Conservation (phyloP, 2,888 invertebrate genomes). For the Stratiomys singularior region DNA sequence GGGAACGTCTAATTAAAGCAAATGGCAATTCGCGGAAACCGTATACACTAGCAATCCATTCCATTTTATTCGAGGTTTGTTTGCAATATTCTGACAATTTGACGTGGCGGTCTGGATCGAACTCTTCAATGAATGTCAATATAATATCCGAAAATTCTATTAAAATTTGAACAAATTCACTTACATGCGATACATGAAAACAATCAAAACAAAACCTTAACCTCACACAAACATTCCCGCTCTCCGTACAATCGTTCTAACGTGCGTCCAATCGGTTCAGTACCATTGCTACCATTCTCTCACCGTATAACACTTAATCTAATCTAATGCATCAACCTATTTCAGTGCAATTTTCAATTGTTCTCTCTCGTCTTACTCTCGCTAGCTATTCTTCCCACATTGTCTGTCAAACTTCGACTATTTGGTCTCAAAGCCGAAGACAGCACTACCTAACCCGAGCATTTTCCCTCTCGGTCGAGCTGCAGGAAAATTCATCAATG, state of each 20-base stretch:
- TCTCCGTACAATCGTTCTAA: not conserved
- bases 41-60: no score
- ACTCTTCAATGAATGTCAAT: no score
- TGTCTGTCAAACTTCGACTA: conserved; percentile 37
- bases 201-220: no score
- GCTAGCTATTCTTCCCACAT: not conserved
- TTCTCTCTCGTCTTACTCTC: not conserved
- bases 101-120: no score
- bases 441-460: conserved; percentile 16
- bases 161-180: no score
- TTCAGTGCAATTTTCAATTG: conserved; percentile 1
- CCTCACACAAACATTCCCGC: no score
- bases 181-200: no score
- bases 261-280: conserved; percentile 35
- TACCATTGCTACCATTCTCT: conserved; percentile 11
- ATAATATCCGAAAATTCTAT: no score
- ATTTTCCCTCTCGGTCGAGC: conserved; percentile 21
- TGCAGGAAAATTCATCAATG: conserved; percentile 42
- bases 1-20: no score
- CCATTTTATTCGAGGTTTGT: no score
- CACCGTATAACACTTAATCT: conserved; percentile 26
- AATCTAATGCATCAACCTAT: conserved; percentile 35
- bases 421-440: not conserved
- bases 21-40: no score
- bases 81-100: no score